Conservation (phyloP, 2,113 vertebrate species). For the Myanophis thanlyinensis region DNA sequence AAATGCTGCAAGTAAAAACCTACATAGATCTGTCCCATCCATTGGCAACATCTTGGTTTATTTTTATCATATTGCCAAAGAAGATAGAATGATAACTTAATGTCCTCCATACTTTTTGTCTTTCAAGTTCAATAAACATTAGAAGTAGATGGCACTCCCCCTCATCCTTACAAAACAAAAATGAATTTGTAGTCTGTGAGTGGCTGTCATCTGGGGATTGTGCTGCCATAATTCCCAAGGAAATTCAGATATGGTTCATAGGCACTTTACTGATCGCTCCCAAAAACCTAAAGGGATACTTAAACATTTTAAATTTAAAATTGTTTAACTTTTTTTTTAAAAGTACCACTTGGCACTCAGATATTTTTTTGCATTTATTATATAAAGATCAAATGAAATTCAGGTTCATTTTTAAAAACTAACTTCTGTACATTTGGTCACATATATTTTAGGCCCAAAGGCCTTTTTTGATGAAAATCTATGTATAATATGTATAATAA, state of each 20-base stretch:
- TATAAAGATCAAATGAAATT: neutral
- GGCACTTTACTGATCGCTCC: neutral
- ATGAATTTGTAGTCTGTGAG: neutral
- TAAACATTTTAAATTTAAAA: neutral
- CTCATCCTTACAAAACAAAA: neutral
- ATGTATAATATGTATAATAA: neutral
- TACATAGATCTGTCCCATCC: neutral
- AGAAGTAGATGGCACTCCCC: neutral
- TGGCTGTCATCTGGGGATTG: neutral
- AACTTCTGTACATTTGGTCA: neutral
- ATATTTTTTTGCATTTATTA: neutral
- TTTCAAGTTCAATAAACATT: neutral
- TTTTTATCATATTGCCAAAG: neutral
- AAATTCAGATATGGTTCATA: neutral
- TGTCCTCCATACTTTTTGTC: neutral
- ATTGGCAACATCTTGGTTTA: neutral
- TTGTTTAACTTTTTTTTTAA: neutral
- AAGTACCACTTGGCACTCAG: neutral
- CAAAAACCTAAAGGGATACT: neutral
- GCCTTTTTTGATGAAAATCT: neutral
- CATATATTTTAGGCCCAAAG: neutral
- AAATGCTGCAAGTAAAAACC: neutral
- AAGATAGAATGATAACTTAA: neutral
- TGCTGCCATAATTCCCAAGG: neutral
- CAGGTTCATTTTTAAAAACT: neutral